Evolutionary conservation across 1,140 invertebrate genomes (phyloP), one percentile per base, ranked within the genome.

Genomic region (Thaumetopoea pityocampa): DNA sequence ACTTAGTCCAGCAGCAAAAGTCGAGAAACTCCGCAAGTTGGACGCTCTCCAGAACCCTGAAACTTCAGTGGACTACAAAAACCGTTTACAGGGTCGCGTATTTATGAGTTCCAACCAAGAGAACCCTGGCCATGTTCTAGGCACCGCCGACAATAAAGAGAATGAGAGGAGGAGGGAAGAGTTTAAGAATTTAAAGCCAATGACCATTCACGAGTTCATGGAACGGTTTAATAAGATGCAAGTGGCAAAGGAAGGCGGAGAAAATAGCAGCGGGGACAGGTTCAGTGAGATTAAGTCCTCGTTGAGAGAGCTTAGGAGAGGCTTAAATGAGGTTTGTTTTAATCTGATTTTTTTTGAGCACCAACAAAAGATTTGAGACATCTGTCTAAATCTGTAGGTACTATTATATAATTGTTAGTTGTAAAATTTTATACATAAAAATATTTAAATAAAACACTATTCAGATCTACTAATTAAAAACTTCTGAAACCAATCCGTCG

Each of bases 251-350:
- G 53, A 43, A 22, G 22, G 5, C 5, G 29, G 16, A 5, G 15
- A 33, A 10, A 42, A 23, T 61, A 26, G 8, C 18, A 22, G 16
- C 6, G 30, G 5, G 19, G 60, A 79, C 22, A 44, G 74, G 10
- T 76, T 76, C 43, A 68, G 56, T 26, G 61, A 70, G 50, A 80
- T 80, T 43, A 77, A 74, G 51, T 61, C 60, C 4, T 77, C 71
- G 0, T 28, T 80, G 24, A 49, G 59, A 35, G 72, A 76, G 28
- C 45, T 77, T 6, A 27, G 76, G 6, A 37, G 72, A 1, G 72
- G 69, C 4, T 38, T 77, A 18, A 77, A 77, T 35, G 76, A 73
- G 68, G 76, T 74, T 30, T 17, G 16, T 36, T 8, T 22, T 24
- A 0, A 5, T 32, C 28, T 7, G 5, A 16, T 42, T 38, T 27